These are phyloP conservation scores for Anser cygnoides DNA, from an alignment of 2,113 vertebrate genomes.

Conservation along the genomic window DNA sequence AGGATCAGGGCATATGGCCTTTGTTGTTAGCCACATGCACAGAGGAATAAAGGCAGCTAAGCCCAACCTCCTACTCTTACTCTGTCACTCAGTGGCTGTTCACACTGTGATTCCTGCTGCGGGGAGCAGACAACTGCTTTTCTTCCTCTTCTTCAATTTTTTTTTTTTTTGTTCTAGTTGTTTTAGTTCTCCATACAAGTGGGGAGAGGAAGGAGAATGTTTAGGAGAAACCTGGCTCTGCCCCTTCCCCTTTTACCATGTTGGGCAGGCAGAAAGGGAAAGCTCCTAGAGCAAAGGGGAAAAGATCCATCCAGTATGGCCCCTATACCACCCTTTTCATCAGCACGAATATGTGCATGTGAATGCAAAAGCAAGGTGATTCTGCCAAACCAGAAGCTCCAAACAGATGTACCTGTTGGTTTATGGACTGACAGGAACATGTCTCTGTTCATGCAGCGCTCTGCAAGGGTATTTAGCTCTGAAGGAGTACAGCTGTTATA, in stretches of 20 bases:
- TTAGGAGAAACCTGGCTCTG: neutral
- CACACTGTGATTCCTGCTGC: conserved; percentile 24
- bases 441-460: neutral
- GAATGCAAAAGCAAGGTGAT: neutral
- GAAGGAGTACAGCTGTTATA: fast-evolving
- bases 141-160: neutral
- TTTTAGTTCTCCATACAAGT: neutral
- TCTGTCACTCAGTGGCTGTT: conserved; percentile 36
- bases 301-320: too few relatives aligned
- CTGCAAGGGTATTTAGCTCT: fast-evolving
- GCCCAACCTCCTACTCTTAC: conserved; percentile 31
- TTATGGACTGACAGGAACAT: neutral
- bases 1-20: conserved; percentile 40
- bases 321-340: neutral
- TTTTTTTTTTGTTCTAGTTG: neutral
- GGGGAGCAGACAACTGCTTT: conserved; percentile 39
- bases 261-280: neutral
- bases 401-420: fast-evolving
- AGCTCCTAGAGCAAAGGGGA: neutral
- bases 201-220: neutral
- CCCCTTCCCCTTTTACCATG: neutral
- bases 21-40: conserved; percentile 43
- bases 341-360: neutral
- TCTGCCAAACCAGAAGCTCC: neutral
- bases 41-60: conserved; percentile 19